Conservation (phyloP, 2,888 invertebrate genomes). For the Drosophila austrosaltans region DNA sequence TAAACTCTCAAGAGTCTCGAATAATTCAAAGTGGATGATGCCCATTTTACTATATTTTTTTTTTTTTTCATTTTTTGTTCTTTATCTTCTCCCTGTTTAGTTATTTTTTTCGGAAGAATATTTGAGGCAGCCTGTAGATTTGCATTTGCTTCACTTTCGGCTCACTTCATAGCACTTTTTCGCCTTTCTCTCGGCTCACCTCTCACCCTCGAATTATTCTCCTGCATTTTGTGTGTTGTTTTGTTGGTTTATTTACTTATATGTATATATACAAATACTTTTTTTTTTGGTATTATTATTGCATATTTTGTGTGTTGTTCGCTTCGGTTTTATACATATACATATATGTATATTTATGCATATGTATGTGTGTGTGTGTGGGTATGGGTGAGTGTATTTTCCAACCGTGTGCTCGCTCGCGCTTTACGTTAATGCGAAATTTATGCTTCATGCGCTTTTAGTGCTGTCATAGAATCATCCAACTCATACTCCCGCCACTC, state of each 20-base stretch:
- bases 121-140: slow-evolving; percentile 3
- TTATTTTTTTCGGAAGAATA: neutral
- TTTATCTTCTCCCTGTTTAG: neutral
- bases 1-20: neutral
- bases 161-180: slow-evolving; percentile 1
- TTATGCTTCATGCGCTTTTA: slow-evolving; percentile 61
- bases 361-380: slow-evolving; percentile 13
- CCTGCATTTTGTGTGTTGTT: slow-evolving; percentile 1
- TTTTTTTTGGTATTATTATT: slow-evolving; percentile 57
- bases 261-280: neutral
- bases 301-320: slow-evolving; percentile 52
- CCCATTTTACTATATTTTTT: neutral
- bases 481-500: neutral
- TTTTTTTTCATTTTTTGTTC: neutral
- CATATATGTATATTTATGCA: neutral
- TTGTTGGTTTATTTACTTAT: slow-evolving; percentile 21
- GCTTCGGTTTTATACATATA: neutral
- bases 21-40: slow-evolving; percentile 1
- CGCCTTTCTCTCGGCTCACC: neutral
- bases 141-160: slow-evolving; percentile 5
- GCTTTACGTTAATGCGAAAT: slow-evolving; percentile 65
- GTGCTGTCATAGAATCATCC: slow-evolving; percentile 21
- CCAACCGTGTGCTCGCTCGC: slow-evolving; percentile 34
- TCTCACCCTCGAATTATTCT: neutral
- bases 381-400: neutral